Evolutionary conservation across 2,113 vertebrate genomes (phyloP).

Genomic region (Pogonocichla stellata): DNA sequence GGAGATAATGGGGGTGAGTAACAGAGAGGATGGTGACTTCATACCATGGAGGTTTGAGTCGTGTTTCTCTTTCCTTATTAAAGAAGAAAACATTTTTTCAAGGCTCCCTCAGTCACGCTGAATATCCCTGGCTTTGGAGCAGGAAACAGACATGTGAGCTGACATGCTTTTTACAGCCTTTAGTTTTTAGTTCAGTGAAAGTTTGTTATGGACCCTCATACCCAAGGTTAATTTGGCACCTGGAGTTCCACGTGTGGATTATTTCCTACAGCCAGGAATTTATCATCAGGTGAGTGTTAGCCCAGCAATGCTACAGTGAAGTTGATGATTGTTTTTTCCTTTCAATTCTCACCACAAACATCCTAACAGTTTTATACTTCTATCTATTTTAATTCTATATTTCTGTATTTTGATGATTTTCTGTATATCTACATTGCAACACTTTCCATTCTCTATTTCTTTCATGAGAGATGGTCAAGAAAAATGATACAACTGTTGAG

Average conservation of each 20-base stretch:
- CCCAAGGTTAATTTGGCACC: accelerated
- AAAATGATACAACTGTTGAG: not conserved
- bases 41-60: not conserved
- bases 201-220: not conserved
- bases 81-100: constrained; percentile 23
- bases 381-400: not conserved
- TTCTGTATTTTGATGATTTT: not conserved
- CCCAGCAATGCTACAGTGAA: not conserved
- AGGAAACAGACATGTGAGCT: not conserved
- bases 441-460: not conserved
- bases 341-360: not conserved
- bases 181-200: not conserved
- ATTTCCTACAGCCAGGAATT: not conserved
- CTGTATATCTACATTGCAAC: not conserved
- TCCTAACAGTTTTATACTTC: not conserved
- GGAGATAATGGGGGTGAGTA: constrained; percentile 73
- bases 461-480: not conserved
- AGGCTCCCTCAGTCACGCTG: not conserved
- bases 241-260: not conserved
- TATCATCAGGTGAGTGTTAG: not conserved
- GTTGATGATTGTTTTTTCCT: not conserved
- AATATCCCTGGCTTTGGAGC: not conserved
- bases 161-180: not conserved
- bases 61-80: constrained; percentile 32
- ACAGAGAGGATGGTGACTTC: constrained; percentile 65